Evolutionary conservation across 2,888 invertebrate species (phyloP).

Genomic region (Nephrotoma guestfalica): DNA sequence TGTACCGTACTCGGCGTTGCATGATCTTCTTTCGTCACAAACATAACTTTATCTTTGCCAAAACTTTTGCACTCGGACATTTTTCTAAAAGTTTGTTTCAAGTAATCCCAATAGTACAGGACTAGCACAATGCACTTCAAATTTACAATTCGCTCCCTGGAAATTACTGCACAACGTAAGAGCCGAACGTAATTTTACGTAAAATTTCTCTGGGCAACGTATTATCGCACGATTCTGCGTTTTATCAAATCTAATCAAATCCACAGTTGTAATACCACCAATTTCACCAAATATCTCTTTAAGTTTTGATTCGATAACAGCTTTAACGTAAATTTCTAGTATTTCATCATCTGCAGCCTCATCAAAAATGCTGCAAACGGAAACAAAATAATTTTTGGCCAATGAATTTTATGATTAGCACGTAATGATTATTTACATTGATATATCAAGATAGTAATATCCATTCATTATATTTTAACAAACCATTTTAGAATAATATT

Average conservation of each 20-base stretch:
- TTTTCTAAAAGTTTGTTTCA: slow-evolving; percentile 13
- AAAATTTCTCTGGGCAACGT: slow-evolving; percentile 37
- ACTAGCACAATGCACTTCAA: slow-evolving; percentile 38
- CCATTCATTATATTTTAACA: slow-evolving; percentile 22
- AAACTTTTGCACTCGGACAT: slow-evolving; percentile 36
- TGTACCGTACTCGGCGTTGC: slow-evolving; percentile 51
- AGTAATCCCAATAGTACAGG: slow-evolving; percentile 30
- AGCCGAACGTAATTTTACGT: slow-evolving; percentile 41
- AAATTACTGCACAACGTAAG: slow-evolving; percentile 37
- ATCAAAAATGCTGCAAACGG: slow-evolving; percentile 32
- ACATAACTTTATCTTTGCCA: slow-evolving; percentile 71
- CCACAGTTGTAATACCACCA: slow-evolving; percentile 37
- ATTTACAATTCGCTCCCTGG: slow-evolving; percentile 37
- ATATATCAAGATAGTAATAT: slow-evolving; percentile 39
- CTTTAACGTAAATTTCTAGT: slow-evolving; percentile 39
- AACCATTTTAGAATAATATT: not conserved
- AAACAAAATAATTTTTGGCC: not conserved
- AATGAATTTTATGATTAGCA: not conserved
- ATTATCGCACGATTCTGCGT: slow-evolving; percentile 35
- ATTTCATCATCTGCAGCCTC: slow-evolving; percentile 26
- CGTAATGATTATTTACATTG: slow-evolving; percentile 34
- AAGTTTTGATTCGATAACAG: slow-evolving; percentile 38
- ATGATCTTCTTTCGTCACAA: slow-evolving; percentile 69
- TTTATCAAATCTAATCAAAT: slow-evolving; percentile 41
- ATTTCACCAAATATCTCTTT: slow-evolving; percentile 42